Evolutionary conservation across 2,113 vertebrate genomes (phyloP).

Genomic region (Apistogramma diplotaenia): DNA sequence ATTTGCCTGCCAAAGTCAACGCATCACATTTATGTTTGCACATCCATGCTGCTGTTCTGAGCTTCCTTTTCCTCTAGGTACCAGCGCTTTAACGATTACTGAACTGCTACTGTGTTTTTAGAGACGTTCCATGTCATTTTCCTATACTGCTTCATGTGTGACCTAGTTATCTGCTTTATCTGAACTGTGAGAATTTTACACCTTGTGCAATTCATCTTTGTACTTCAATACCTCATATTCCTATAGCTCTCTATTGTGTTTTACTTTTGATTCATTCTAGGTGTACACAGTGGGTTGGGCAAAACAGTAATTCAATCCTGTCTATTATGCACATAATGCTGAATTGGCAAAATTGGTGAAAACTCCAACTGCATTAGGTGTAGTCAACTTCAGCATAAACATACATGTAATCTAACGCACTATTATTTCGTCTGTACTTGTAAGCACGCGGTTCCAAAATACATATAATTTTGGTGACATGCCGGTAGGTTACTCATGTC

Average conservation of each 20-base stretch:
- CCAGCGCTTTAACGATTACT: neutral
- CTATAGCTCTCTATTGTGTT: neutral
- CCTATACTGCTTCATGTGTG: neutral
- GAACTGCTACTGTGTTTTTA: neutral
- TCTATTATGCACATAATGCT: no score
- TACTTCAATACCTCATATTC: neutral
- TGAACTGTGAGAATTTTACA: neutral
- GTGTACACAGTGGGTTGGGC: neutral
- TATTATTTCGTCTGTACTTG: neutral
- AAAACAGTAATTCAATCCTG: no score
- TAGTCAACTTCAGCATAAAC: neutral
- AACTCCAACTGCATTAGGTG: neutral
- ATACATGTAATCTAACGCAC: neutral
- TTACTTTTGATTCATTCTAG: neutral
- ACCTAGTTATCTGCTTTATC: neutral
- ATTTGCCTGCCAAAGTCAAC: neutral
- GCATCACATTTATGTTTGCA: neutral
- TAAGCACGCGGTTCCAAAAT: neutral
- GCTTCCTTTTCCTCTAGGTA: neutral
- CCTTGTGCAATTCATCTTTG: neutral
- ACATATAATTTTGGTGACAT: neutral
- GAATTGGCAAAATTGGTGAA: neutral
- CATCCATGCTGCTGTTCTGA: neutral
- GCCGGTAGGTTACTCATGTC: neutral
- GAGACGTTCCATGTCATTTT: neutral